Evolutionary conservation across 2,797 vertebrate genomes (phyloP), one percentile per base, ranked within the genome.

Genomic region (Moxostoma hubbsi): DNA sequence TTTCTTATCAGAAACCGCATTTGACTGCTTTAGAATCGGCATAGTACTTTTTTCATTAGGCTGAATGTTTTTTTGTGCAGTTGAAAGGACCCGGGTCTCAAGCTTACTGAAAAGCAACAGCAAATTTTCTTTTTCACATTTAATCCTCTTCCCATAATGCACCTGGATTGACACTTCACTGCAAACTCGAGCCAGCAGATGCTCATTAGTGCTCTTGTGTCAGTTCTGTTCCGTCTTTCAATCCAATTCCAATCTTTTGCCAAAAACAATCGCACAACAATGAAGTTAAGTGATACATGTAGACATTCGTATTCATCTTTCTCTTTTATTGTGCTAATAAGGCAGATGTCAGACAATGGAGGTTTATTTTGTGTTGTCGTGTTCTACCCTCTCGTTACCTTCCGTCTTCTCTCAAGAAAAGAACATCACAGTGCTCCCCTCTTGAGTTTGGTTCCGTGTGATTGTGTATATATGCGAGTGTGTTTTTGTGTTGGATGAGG

Each of bases 301-400:
- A 75, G 73, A 58, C 72, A 84, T 78, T 74, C 50, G 9, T 69
- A 76, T 85, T 80, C 81, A 73, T 84, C 78, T 80, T 87, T 83
- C 70, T 77, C 78, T 82, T 85, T 84, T 72, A 80, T 82, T 83
- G 74, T 71, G 81, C 74, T 73, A 80, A 84, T 85, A 85, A 81
- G 79, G 73, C 76, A 74, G 58, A 77, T 80, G 81, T 61, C 70
- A 72, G 69, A 73, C 77, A n/a, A 47, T 79, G 50, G 54, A 45
- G 67, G 50, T 77, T 79, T 57, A 81, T 82, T 82, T 77, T 74
- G 18, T 79, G 36, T 63, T 50, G 1, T 46, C 0, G 1, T 43
- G 13, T 68, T 36, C n/a, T 72, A 9, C 45, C 67, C 59, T 24
- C 64, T 53, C 36, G 58, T 73, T 53, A 15, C 10, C 53, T 71